A percentile compares a stretch with the other conserved stretches of the same genome.
Conservation (phyloP, 2,888 invertebrate genomes). For the Diaperis boleti region DNA sequence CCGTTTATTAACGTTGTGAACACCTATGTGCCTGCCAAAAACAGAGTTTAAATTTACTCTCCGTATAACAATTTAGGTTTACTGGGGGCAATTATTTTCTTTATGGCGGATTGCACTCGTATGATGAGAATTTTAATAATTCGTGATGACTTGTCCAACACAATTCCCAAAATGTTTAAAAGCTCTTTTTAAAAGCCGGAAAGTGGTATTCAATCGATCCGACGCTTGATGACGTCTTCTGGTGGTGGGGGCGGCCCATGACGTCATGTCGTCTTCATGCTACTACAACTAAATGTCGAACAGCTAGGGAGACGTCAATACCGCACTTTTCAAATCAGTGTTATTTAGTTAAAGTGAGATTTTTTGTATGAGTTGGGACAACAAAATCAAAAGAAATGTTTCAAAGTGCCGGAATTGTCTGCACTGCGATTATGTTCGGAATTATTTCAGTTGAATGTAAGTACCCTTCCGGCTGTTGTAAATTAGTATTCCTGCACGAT, state of each 20-base stretch:
- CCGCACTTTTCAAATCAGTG: slow-evolving; percentile 41
- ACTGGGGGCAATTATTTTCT: not conserved
- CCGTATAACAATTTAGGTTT: not conserved
- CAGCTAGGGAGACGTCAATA: slow-evolving; percentile 42
- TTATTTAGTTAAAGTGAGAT: slow-evolving; percentile 28
- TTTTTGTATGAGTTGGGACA: slow-evolving; percentile 45
- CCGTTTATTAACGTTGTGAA: not conserved
- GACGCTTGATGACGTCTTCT: slow-evolving; percentile 40
- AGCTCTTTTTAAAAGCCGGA: not conserved
- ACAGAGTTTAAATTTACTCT: not conserved
- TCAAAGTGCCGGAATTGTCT: slow-evolving; percentile 26
- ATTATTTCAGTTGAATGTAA: slow-evolving; percentile 37
- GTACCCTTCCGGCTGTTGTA: slow-evolving; percentile 5
- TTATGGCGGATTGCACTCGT: not conserved
- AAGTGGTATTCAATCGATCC: slow-evolving; percentile 38
- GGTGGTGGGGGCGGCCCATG: slow-evolving; percentile 34
- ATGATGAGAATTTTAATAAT: too few relatives aligned
- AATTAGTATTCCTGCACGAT: not conserved
- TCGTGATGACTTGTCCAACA: not conserved
- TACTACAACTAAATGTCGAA: slow-evolving; percentile 44
- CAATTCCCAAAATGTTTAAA: slow-evolving; percentile 9
- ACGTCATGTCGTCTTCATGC: slow-evolving; percentile 42
- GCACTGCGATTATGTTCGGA: slow-evolving; percentile 24
- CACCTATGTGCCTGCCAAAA: not conserved
- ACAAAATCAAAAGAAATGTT: slow-evolving; percentile 38